These are phyloP conservation scores for Marronus borbonicus DNA, from an alignment of 2,888 invertebrate species.

Conservation along the genomic window DNA sequence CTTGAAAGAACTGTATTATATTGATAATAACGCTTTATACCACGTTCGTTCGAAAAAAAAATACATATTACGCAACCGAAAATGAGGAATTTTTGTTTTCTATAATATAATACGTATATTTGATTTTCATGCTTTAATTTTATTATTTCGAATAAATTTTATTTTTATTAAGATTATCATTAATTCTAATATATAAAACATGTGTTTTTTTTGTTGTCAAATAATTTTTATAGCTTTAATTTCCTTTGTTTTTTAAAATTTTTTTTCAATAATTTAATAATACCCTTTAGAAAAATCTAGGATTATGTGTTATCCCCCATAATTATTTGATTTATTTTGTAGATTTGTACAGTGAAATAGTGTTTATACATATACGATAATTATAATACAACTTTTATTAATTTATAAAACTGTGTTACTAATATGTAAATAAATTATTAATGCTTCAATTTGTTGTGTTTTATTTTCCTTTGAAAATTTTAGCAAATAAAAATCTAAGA, in stretches of 20 bases:
- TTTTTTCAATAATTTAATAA: background rate
- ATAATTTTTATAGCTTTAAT: conserved; percentile 1
- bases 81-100: conserved; percentile 1
- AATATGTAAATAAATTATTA: conserved; percentile 56
- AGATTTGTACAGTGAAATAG: conserved; percentile 57
- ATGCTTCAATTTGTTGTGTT: conserved; percentile 50
- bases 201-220: background rate
- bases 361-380: conserved; percentile 53
- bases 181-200: no score
- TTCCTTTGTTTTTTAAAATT: background rate
- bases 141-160: background rate
- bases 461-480: background rate
- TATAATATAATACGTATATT: background rate
- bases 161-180: conserved; percentile 18
- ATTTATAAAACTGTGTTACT: conserved; percentile 57
- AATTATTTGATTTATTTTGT: conserved; percentile 50
- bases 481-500: no score
- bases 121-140: conserved; percentile 9
- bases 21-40: background rate
- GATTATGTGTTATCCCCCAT: background rate
- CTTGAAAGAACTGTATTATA: background rate
- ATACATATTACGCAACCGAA: background rate
- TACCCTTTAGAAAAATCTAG: background rate
- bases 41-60: background rate
- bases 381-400: conserved; percentile 45